Evolutionary conservation across 1,140 invertebrate genomes (phyloP), one percentile per base, ranked within the genome.

Genomic region (Anastrepha obliqua): DNA sequence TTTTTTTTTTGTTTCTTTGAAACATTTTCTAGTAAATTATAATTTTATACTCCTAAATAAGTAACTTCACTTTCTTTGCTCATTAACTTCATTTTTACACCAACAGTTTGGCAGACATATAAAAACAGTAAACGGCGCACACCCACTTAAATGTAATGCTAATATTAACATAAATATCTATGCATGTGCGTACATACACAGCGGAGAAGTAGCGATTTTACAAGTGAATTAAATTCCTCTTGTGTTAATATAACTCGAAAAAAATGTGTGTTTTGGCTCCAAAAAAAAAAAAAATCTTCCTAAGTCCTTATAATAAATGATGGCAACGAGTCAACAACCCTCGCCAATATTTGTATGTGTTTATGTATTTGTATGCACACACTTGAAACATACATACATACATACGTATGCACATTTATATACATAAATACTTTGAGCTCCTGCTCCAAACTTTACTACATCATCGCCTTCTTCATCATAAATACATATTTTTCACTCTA

Each of bases 251-350:
- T 81, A 20, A 58, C 74, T 81, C 47, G 44, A 55, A 81, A 29
- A 67, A 81, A 81, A 55, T 81, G 74, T 81, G n/a, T 81, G n/a
- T 81, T 58, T 81, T 29, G 47, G 9, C 29, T 0, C 8, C 2
- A 55, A 7, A 51, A 8, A 13, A 51, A 8, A 13, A 81, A 81
- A 55, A 74, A 74, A 47, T 1, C 4, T 2, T 0, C 74, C 55
- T 55, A 81, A 81, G 44, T 81, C 74, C 47, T 29, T 81, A 58
- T 81, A n/a, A 81, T 81, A 81, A 81, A 81, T 81, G 74, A 81
- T 55, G 20, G 9, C 74, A 81, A 81, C 47, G 47, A 81, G 74
- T 81, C 47, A 81, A 55, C 74, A 81, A 81, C 74, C 47, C 67
- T 74, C 74, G 74, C 7, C 74, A 81, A 29, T 9, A 81, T 29